phyloP scores from a whole-genome alignment of 1,140 invertebrate genomes.

The Neodiprion pinetum region DNA sequence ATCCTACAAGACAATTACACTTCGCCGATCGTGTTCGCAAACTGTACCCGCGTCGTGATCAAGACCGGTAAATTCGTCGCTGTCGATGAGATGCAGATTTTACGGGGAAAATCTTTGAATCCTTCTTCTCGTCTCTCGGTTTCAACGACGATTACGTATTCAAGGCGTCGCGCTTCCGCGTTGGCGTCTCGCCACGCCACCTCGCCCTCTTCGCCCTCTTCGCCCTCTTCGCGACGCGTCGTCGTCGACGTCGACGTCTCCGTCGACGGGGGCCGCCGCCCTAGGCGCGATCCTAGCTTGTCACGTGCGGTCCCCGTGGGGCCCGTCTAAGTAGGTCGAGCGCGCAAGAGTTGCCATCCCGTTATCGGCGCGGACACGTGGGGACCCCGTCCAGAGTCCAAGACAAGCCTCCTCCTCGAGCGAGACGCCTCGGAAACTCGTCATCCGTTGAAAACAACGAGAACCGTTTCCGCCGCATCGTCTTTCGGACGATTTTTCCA shows the following conservation, averaged over 20 bases:
- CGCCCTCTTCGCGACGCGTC: neutral
- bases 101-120: no score
- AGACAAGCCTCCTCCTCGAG: neutral
- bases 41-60: no score
- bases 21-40: no score
- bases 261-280: neutral
- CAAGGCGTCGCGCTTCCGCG: neutral
- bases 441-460: neutral
- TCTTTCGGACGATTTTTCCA: no score
- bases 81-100: no score
- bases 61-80: no score
- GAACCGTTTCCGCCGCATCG: no score
- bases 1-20: no score
- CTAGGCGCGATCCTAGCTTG: constrained; percentile 6
- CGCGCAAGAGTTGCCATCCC: constrained; percentile 3
- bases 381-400: neutral
- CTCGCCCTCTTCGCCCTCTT: neutral
- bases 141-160: neutral
- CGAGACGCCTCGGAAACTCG: neutral
- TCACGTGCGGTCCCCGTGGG: neutral
- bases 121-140: neutral
- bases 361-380: constrained; percentile 3
- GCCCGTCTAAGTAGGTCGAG: neutral
- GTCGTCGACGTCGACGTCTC: neutral
- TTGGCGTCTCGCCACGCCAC: neutral